phyloP scores from a whole-genome alignment of 2,113 vertebrate genomes.

The Sander vitreus region DNA sequence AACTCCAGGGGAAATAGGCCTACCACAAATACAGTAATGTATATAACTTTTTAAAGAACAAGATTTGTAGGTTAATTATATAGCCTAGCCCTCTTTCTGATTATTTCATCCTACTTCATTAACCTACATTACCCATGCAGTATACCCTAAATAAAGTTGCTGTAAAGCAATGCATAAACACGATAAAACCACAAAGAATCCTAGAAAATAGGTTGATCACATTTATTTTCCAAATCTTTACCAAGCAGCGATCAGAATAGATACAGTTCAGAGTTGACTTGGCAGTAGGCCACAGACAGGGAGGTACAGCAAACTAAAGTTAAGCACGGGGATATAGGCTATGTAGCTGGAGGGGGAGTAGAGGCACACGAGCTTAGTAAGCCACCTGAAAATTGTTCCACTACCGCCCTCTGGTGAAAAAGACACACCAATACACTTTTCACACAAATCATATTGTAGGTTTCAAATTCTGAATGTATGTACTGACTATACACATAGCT shows the following conservation, averaged over 20 bases:
- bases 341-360: not conserved
- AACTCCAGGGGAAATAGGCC: not conserved
- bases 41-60: not conserved
- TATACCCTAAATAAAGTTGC: not conserved
- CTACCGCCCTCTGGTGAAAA: conserved; percentile 30
- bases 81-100: not conserved
- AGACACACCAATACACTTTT: not conserved
- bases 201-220: not conserved
- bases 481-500: not conserved
- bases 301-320: not conserved
- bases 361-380: not conserved
- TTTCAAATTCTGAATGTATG: not conserved
- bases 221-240: no score
- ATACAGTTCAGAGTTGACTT: not conserved
- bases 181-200: not conserved
- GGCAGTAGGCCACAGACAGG: not conserved
- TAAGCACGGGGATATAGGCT: not conserved
- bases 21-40: not conserved
- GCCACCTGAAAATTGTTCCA: not conserved
- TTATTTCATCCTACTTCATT: not conserved
- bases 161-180: not conserved
- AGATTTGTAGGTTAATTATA: not conserved
- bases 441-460: not conserved
- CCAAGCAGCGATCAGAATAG: not conserved
- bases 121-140: not conserved